Base-by-base conservation (phyloP, 2,797 vertebrate genomes). In the Pyrrhura leucotis region DNA sequence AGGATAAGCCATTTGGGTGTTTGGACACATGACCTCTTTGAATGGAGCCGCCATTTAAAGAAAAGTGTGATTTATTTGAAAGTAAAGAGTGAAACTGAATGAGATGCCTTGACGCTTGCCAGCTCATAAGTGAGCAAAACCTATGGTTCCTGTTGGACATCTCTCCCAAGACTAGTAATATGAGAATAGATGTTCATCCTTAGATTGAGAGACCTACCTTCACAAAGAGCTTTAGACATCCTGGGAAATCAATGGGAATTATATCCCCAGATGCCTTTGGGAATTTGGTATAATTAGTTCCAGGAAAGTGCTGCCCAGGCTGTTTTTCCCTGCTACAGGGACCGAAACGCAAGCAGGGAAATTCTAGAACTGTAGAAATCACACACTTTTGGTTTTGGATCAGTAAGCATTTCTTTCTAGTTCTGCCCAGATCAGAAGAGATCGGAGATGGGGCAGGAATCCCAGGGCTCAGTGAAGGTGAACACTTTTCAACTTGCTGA, bases 211-310 rank as follows among this genome's bases (percentile, higher is more conserved):
- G 47, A 89, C 71, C 40, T 76, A 56, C 37, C 65, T 44, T 93
- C 80, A 71, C 74, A 77, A 80, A 90, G 51, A 56, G 26, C 11
- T 93, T 91, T 89, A 94, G 67, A 80, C 77, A 93, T 85, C 84
- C 84, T n/a, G 8, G 85, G 83, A 96, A 96, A 90, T 87, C 88
- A 92, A 1, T 67, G 53, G 71, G 95, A 95, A 89, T 93, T 95
- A 89, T 47, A 96, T 85, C 88, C 67, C 63, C 78, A 90, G 77
- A 94, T 89, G 90, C 94, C 51, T 90, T 44, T 79, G 68, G 89
- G 93, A 96, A 92, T 95, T 95, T 82, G 71, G 23, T 83, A 84
- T 93, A 94, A 96, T 96, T 91, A 91, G 73, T 88, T 96, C 79
- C 91, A 95, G 95, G 82, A 59, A 88, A 94, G 76, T 56, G n/a